Base-by-base conservation (phyloP, 2,113 vertebrate species). In the Proteles cristata region DNA sequence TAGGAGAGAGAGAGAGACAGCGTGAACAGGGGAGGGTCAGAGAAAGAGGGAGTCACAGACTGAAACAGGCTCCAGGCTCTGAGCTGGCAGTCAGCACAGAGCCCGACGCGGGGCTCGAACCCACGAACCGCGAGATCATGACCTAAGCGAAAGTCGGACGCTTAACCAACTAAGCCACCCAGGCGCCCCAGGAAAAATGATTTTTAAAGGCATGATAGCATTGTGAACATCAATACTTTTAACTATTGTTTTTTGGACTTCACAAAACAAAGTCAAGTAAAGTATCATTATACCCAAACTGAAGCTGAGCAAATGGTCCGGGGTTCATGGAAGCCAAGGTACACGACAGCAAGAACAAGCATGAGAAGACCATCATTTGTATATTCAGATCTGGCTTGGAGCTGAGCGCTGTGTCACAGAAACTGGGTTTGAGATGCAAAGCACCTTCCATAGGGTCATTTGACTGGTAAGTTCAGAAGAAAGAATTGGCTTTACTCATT, bases 351-450 rank as follows among this genome's bases (percentile, higher is more conserved):
- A 25, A 28, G 11, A 33, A 33, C 17, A 17, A 23, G 17, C 2
- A 0, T 50, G 26, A 43, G 50, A 76, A 7, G 2, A 12, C 31
- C 11, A 11, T 17, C 23, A 11, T 23, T 11, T 6, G 8, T 8
- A 33, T 7, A 4, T 4, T 39, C 33, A 76, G n/a, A 26, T n/a
- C 1, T 21, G 35, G 9, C 23, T 84, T 69, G 10, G 31, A 76
- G 55, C 11, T n/a, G 0, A 61, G 4, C 1, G 5, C 19, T 1
- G 0, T 3, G n/a, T 83, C 50, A 14, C 6, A 25, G 19, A 92
- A 90, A 50, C 5, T 21, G 33, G 4, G 28, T 35, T 11, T 19
- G 55, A 87, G 31, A 88, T 3, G 17, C 7, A 16, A 17, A 6
- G 1, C 2, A 45, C 16, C 5, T 88, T 92, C 11, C 11, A 11